Conservation (phyloP, 2,888 invertebrate species). For the Isoperla grammatica region DNA sequence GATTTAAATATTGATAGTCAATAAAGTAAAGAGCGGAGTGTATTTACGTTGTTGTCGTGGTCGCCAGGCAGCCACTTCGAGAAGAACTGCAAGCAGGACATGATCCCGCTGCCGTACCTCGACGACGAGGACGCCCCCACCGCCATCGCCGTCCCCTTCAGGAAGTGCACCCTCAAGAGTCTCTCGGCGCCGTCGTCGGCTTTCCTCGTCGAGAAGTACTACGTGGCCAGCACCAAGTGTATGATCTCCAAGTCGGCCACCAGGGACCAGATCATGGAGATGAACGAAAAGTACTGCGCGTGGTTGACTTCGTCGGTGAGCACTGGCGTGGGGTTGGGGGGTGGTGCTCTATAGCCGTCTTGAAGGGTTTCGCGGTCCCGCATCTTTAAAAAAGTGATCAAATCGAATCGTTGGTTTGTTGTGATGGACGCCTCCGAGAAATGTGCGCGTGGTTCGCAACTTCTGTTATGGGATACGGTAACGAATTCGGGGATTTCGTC, state of each 20-base stretch:
- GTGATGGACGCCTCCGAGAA: too few relatives aligned
- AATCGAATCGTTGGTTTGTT: too few relatives aligned
- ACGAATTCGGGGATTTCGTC: too few relatives aligned
- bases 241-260: slow-evolving; percentile 42
- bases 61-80: neutral
- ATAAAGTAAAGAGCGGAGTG: too few relatives aligned
- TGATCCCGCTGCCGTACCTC: slow-evolving; percentile 54
- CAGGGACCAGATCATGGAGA: slow-evolving; percentile 42
- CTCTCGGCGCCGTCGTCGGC: slow-evolving; percentile 44
- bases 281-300: slow-evolving; percentile 49
- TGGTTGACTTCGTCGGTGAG: slow-evolving; percentile 49
- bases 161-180: slow-evolving; percentile 47
- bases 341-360: too few relatives aligned
- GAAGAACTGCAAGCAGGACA: slow-evolving; percentile 41
- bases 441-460: too few relatives aligned
- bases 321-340: too few relatives aligned
- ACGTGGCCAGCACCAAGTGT: slow-evolving; percentile 50
- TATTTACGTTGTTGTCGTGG: too few relatives aligned
- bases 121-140: slow-evolving; percentile 50
- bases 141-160: slow-evolving; percentile 58
- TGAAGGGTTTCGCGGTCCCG: too few relatives aligned
- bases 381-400: too few relatives aligned
- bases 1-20: too few relatives aligned
- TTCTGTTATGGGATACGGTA: too few relatives aligned
- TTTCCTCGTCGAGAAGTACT: slow-evolving; percentile 49